Evolutionary conservation across 2,113 vertebrate species (phyloP), one percentile per base, ranked within the genome.

Genomic region (Holacanthus passer): DNA sequence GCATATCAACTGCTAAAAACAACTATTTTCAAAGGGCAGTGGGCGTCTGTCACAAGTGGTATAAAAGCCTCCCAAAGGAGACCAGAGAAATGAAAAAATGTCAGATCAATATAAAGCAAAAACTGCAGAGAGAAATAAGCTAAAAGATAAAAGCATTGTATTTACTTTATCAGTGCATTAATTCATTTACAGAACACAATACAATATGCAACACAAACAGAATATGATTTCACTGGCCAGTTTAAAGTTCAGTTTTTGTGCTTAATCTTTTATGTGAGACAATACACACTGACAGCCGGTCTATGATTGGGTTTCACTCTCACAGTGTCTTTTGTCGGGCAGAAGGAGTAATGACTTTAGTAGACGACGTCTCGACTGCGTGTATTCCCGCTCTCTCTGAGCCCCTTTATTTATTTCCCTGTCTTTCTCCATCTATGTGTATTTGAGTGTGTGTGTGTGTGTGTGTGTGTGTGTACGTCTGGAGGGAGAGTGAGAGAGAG

Each of bases 1-100:
- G 72, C 80, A 75, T 75, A 83, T 91, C 74, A 82, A 87, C 79
- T 27, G 76, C 77, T 86, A 64, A 78, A 90, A 86, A 88, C 53
- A 59, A 67, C 29, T 2, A 17, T 81, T 79, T 84, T 79, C 55
- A 60, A 84, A 85, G 22, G 9, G 47, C 9, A 45, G 64, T 70
- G 63, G 80, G 73, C 10, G 31, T 86, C 13, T n/a, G 59, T 83
- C 29, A 56, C n/a, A 53, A 81, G 58, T 64, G 52, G 31, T 19
- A 27, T 13, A 29, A 72, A 78, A 66, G 60, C 0, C 58, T 63
- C 35, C 55, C 45, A 68, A 41, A 59, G 29, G 41, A 67, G 55
- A 50, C 3, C 50, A 60, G 47, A 73, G 27, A 65, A 12, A 76
- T 31, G 60, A 52, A 32, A 48, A 59, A 24, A 58, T 66, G 5